Percentiles rank a stretch among this genome's conserved stretches.
phyloP scores from a whole-genome alignment of 2,888 invertebrate species.

The Orchesellides sinensis region DNA sequence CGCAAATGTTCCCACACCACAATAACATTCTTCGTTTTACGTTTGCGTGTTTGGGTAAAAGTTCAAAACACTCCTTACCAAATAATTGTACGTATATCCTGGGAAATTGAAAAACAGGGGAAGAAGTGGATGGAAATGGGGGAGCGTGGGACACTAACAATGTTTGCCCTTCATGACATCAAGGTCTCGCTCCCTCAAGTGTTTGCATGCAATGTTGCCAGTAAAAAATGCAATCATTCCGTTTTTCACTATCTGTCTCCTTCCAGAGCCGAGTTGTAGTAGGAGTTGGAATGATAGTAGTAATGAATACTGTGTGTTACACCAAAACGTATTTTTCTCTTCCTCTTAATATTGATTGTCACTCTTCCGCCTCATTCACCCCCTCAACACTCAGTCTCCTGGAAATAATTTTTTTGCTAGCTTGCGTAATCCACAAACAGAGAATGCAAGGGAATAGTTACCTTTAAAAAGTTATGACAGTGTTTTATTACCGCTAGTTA shows the following conservation, averaged over 20 bases:
- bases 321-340: neutral
- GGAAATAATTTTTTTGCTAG: constrained; percentile 40
- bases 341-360: constrained; percentile 46
- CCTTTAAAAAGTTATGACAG: constrained; percentile 59
- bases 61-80: neutral
- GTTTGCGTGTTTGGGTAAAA: constrained; percentile 38
- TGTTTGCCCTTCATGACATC: constrained; percentile 61
- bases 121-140: constrained; percentile 7
- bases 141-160: constrained; percentile 54
- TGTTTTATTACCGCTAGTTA: constrained; percentile 51
- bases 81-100: neutral
- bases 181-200: constrained; percentile 57
- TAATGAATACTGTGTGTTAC: too few species aligned
- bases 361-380: constrained; percentile 51
- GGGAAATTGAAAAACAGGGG: neutral
- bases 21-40: constrained; percentile 8
- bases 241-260: neutral
- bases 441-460: constrained; percentile 36
- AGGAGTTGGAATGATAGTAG: too few species aligned
- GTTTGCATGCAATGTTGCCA: constrained; percentile 19
- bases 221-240: neutral
- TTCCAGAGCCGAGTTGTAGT: too few species aligned
- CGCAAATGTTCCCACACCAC: neutral
- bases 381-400: neutral
- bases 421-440: constrained; percentile 50